Conservation (phyloP, 2,113 vertebrate genomes). For the Equus przewalskii region DNA sequence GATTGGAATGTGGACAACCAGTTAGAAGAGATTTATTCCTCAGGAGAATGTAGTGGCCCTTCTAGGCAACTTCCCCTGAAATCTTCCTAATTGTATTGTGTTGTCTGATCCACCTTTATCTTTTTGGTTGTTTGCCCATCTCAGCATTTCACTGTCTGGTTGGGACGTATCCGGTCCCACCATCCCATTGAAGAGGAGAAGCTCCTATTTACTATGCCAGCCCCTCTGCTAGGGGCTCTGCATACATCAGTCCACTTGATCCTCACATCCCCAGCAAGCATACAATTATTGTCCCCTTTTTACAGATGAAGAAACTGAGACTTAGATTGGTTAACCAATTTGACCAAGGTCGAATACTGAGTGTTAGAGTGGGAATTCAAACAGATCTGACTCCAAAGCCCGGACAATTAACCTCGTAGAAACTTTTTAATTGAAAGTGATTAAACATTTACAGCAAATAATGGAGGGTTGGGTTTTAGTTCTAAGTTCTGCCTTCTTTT, state of each 20-base stretch:
- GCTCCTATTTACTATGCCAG: background rate
- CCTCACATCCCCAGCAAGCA: background rate
- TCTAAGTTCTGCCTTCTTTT: slow-evolving; percentile 8
- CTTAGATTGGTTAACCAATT: background rate
- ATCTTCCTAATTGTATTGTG: background rate
- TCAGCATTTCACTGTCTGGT: background rate
- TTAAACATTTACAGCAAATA: slow-evolving; percentile 50
- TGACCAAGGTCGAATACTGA: slow-evolving; percentile 43
- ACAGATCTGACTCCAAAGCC: background rate
- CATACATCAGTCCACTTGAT: background rate
- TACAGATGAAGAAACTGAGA: slow-evolving; percentile 48
- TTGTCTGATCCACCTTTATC: background rate
- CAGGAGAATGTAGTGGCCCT: background rate
- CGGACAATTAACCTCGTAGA: background rate
- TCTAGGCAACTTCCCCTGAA: background rate
- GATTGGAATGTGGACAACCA: background rate
- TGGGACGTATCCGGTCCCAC: background rate
- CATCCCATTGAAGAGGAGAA: background rate
- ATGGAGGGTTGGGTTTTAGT: slow-evolving; percentile 18
- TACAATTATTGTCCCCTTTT: background rate
- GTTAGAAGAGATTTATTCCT: background rate
- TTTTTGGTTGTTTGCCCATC: background rate
- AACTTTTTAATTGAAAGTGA: background rate
- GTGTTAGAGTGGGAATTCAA: background rate
- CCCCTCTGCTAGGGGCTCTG: background rate